Percentiles rank a stretch among this genome's conserved stretches.
Evolutionary conservation across 2,797 vertebrate species (phyloP).

Genomic region (Ctenopoma kingsleyae): DNA sequence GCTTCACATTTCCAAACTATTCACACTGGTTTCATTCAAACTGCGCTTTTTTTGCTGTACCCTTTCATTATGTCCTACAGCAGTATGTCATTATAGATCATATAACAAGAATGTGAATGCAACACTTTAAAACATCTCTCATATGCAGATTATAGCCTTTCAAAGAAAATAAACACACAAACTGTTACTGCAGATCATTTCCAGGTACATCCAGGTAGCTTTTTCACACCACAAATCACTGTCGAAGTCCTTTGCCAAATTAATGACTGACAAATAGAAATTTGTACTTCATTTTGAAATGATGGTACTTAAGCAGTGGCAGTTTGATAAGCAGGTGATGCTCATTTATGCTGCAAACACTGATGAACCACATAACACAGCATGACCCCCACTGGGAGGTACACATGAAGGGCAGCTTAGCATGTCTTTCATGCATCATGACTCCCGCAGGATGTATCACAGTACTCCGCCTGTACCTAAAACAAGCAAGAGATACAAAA

Average conservation of each 20-base stretch:
- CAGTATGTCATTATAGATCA: conserved; percentile 40
- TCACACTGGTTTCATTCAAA: conserved; percentile 25
- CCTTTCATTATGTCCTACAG: conserved; percentile 32
- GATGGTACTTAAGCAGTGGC: conserved; percentile 27
- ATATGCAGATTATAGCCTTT: conserved; percentile 36
- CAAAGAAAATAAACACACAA: conserved; percentile 30
- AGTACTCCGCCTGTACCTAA: conserved; percentile 59
- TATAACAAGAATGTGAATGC: conserved; percentile 27
- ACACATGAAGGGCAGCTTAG: conserved; percentile 79
- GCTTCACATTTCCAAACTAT: conserved; percentile 34
- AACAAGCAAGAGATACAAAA: conserved; percentile 61
- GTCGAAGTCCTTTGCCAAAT: conserved; percentile 43
- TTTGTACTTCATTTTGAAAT: conserved; percentile 37
- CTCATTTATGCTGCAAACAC: conserved; percentile 37
- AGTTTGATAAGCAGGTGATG: conserved; percentile 52
- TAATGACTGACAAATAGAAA: conserved; percentile 56
- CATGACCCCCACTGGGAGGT: conserved; percentile 72
- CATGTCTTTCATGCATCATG: conserved; percentile 75
- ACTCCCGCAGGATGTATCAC: conserved; percentile 67
- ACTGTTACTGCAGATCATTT: conserved; percentile 9
- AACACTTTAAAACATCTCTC: conserved; percentile 32
- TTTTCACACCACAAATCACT: conserved; percentile 14
- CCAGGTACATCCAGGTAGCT: conserved; percentile 1
- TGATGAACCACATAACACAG: conserved; percentile 47
- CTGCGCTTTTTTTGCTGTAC: conserved; percentile 9